Evolutionary conservation across 1,140 invertebrate species (phyloP).

Genomic region (Rhopalosiphum maidis): DNA sequence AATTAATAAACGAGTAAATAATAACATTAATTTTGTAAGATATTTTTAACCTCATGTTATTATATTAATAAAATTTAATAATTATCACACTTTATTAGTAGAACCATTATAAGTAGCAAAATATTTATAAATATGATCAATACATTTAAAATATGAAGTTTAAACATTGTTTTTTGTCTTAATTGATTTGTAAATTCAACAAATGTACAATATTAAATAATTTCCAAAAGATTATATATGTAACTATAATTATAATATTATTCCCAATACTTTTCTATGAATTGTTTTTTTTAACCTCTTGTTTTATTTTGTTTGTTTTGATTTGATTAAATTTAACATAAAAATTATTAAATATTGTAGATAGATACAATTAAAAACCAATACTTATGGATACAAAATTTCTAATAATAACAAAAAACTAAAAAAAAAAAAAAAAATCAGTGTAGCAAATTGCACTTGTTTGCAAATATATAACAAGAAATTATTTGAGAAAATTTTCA

Average conservation of each 20-base stretch:
- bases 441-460: background rate
- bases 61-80: background rate
- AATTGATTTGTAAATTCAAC: background rate
- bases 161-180: background rate
- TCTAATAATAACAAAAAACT: background rate
- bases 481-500: conserved; percentile 62
- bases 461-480: background rate
- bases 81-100: background rate
- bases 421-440: background rate
- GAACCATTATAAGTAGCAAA: background rate
- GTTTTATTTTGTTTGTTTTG: background rate
- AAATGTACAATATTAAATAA: background rate
- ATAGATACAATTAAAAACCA: background rate
- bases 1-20: background rate
- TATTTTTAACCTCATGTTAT: background rate
- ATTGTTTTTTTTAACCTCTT: background rate
- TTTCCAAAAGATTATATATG: background rate
- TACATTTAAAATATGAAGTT: background rate
- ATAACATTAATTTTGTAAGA: background rate
- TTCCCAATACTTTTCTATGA: background rate
- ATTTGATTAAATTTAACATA: background rate
- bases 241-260: background rate
- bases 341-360: background rate
- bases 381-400: background rate
- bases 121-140: background rate